These are phyloP conservation scores for Pterocles gutturalis DNA, from an alignment of 2,113 vertebrate genomes.

Conservation along the genomic window DNA sequence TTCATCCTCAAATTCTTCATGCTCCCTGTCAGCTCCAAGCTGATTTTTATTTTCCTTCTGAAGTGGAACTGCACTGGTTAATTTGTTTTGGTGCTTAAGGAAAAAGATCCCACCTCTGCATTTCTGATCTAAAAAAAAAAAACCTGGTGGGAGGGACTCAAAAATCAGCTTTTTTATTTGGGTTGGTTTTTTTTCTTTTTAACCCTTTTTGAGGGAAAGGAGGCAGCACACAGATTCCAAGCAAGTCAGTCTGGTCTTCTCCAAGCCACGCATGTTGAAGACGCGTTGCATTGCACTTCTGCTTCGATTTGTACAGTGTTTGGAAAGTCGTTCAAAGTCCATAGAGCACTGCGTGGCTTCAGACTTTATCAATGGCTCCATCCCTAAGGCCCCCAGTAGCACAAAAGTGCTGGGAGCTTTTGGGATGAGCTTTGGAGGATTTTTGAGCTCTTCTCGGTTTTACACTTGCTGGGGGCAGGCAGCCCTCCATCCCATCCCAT, in stretches of 20 bases:
- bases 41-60: slow-evolving; percentile 29
- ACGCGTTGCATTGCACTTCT: not conserved
- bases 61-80: slow-evolving; percentile 56
- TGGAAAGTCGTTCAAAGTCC: not conserved
- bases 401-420: not conserved
- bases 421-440: not conserved
- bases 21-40: slow-evolving; percentile 23
- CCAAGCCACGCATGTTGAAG: rapidly evolving
- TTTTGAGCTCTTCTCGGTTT: not conserved
- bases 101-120: slow-evolving; percentile 51
- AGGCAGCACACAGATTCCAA: not conserved
- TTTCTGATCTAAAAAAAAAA: not conserved
- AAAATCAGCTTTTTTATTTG: not conserved
- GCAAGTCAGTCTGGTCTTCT: not conserved
- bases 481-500: not conserved
- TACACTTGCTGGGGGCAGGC: not conserved
- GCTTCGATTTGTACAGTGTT: not conserved
- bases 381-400: not conserved
- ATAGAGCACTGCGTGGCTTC: rapidly evolving
- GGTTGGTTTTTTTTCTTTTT: not conserved
- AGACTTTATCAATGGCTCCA: not conserved
- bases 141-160: slow-evolving; percentile 21
- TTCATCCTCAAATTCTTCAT: slow-evolving; percentile 42
- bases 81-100: slow-evolving; percentile 65
- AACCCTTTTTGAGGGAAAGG: not conserved